Evolutionary conservation across 2,797 vertebrate genomes (phyloP).

Genomic region (Naso thynnoides): DNA sequence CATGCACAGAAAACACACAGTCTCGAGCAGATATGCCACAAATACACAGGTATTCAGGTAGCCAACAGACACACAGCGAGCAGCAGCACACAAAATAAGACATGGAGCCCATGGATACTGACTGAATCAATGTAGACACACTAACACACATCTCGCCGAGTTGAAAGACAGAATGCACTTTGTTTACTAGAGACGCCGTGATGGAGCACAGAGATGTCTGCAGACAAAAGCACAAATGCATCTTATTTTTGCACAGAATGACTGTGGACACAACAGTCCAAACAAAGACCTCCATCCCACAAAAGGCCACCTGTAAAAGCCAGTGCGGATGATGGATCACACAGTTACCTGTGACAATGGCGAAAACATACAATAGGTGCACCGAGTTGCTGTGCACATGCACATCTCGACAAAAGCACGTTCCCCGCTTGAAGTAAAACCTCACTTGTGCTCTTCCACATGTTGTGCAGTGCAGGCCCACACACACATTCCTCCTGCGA

Average conservation of each 20-base stretch:
- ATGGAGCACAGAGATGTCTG: constrained; percentile 41
- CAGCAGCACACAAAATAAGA: constrained; percentile 71
- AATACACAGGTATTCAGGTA: constrained; percentile 73
- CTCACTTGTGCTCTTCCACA: constrained; percentile 42
- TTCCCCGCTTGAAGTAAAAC: constrained; percentile 38
- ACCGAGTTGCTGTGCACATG: constrained; percentile 27
- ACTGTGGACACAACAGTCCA: constrained; percentile 41
- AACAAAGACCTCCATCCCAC: constrained; percentile 62
- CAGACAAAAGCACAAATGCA: constrained; percentile 56
- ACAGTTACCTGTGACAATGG: constrained; percentile 51
- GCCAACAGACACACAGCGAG: constrained; percentile 37
- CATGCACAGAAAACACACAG: constrained; percentile 71
- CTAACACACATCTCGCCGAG: constrained; percentile 67
- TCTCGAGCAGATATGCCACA: constrained; percentile 68
- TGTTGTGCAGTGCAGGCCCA: constrained; percentile 39
- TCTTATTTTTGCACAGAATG: constrained; percentile 37
- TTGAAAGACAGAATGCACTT: constrained; percentile 68
- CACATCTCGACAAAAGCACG: constrained; percentile 37
- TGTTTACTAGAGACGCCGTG: constrained; percentile 71
- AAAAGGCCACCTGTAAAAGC: constrained; percentile 62
- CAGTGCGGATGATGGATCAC: constrained; percentile 72
- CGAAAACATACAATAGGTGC: constrained; percentile 37
- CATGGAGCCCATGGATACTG: constrained; percentile 77
- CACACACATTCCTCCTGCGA: constrained; percentile 42
- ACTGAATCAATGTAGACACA: constrained; percentile 78